Evolutionary conservation across 2,888 invertebrate species (phyloP).

Genomic region (Carpatolechia fugitivella): DNA sequence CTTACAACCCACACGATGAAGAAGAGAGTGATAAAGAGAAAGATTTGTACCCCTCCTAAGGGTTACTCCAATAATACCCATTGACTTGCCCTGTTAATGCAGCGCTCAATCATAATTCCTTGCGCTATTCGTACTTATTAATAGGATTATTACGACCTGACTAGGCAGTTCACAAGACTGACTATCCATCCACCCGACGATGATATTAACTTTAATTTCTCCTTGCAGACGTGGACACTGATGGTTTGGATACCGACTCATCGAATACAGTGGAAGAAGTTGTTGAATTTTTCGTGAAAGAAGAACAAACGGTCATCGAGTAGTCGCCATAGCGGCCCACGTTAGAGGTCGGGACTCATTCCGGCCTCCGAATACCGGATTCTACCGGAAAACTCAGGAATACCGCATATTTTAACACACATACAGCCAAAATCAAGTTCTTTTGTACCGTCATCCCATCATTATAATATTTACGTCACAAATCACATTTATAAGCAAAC

Average conservation of each 20-base stretch:
- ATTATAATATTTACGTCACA: slow-evolving; percentile 39
- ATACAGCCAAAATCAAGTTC: slow-evolving; percentile 38
- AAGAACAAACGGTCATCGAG: slow-evolving; percentile 91
- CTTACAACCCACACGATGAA: too few species aligned
- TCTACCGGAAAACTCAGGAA: slow-evolving; percentile 14
- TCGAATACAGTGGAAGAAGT: slow-evolving; percentile 95
- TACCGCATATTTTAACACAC: slow-evolving; percentile 38
- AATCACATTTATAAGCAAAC: slow-evolving; percentile 32
- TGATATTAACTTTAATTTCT: slow-evolving; percentile 25
- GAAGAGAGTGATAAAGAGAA: too few species aligned
- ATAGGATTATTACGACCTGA: too few species aligned
- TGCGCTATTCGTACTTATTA: too few species aligned
- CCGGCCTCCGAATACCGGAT: slow-evolving; percentile 43
- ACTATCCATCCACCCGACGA: too few species aligned
- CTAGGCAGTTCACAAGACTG: too few species aligned
- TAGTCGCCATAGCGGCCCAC: slow-evolving; percentile 71
- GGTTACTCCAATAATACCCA: too few species aligned
- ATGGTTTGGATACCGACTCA: slow-evolving; percentile 91
- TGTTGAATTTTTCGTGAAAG: slow-evolving; percentile 98
- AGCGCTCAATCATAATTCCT: too few species aligned
- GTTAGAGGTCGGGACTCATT: slow-evolving; percentile 50
- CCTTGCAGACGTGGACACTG: slow-evolving; percentile 93
- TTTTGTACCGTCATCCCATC: slow-evolving; percentile 52
- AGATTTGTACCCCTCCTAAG: too few species aligned
- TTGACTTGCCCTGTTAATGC: too few species aligned